These are phyloP conservation scores for Pachyseris speciosa DNA, from an alignment of 64 coral and sea anemone genomes.

Conservation along the genomic window DNA sequence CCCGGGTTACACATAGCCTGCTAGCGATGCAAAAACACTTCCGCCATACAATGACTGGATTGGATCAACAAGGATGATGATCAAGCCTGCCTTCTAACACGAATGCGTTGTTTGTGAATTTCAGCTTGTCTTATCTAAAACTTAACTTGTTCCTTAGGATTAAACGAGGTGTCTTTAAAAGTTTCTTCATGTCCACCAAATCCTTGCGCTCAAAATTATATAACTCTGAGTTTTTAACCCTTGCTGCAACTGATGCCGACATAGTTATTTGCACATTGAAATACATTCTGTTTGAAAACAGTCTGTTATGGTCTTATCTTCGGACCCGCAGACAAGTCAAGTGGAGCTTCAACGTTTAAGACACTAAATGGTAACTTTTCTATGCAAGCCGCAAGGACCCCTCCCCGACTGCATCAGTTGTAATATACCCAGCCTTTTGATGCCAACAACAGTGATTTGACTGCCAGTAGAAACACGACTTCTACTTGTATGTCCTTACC, in stretches of 20 bases:
- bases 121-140: conserved; percentile 6
- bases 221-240: conserved; percentile 14
- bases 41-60: conserved; percentile 2
- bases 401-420: conserved; percentile 1
- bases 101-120: background rate
- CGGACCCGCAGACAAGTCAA: background rate
- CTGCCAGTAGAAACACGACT: conserved; percentile 7
- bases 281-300: background rate
- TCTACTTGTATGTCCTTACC: conserved; percentile 4
- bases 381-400: conserved; percentile 1
- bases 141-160: background rate
- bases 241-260: conserved; percentile 11
- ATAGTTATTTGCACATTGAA: background rate
- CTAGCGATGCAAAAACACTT: conserved; percentile 8
- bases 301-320: background rate
- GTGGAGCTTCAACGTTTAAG: conserved; percentile 4
- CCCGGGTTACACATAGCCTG: too few relatives aligned
- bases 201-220: conserved; percentile 2
- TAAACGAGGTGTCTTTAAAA: background rate
- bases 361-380: conserved; percentile 25
- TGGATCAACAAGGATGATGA: background rate
- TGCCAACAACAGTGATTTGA: conserved; percentile 5
- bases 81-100: conserved; percentile 4
- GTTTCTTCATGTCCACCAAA: conserved; percentile 4
- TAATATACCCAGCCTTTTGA: background rate